Evolutionary conservation across 2,888 invertebrate species (phyloP).

Genomic region (Salpingus planirostris): DNA sequence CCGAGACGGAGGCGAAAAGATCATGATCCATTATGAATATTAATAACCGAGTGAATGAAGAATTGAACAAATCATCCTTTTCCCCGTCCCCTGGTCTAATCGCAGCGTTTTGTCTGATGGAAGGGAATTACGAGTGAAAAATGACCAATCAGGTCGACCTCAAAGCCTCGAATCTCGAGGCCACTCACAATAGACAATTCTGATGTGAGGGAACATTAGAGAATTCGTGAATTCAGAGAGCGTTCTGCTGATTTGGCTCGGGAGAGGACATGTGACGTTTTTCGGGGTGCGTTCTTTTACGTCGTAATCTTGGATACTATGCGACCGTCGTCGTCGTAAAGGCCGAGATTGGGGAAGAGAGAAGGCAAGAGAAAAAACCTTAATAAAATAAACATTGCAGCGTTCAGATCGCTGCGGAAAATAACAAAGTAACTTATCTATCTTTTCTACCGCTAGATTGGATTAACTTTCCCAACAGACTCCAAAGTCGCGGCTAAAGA

Average conservation of each 20-base stretch:
- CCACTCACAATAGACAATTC: background rate
- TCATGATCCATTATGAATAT: too few relatives aligned
- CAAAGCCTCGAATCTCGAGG: too few relatives aligned
- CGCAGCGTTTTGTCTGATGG: too few relatives aligned
- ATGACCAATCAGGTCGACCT: too few relatives aligned
- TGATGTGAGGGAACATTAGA: constrained; percentile 6
- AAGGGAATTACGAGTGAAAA: too few relatives aligned
- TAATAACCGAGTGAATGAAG: too few relatives aligned
- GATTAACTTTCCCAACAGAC: constrained; percentile 8
- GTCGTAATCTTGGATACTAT: constrained; percentile 16
- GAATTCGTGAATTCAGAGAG: constrained; percentile 8
- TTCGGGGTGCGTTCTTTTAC: constrained; percentile 14
- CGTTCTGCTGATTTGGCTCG: constrained; percentile 13
- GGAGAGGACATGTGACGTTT: constrained; percentile 12
- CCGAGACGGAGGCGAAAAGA: too few relatives aligned
- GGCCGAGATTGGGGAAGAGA: constrained; percentile 14
- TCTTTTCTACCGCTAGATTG: constrained; percentile 9
- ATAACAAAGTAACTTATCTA: constrained; percentile 14
- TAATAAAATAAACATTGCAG: constrained; percentile 18
- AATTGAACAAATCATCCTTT: too few relatives aligned
- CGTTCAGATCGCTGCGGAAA: constrained; percentile 11
- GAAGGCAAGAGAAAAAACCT: constrained; percentile 12
- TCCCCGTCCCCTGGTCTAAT: too few relatives aligned
- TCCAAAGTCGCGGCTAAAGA: constrained; percentile 4
- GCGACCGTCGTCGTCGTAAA: constrained; percentile 17